Conservation (phyloP, 2,797 vertebrate genomes). For the Dallia pectoralis region DNA sequence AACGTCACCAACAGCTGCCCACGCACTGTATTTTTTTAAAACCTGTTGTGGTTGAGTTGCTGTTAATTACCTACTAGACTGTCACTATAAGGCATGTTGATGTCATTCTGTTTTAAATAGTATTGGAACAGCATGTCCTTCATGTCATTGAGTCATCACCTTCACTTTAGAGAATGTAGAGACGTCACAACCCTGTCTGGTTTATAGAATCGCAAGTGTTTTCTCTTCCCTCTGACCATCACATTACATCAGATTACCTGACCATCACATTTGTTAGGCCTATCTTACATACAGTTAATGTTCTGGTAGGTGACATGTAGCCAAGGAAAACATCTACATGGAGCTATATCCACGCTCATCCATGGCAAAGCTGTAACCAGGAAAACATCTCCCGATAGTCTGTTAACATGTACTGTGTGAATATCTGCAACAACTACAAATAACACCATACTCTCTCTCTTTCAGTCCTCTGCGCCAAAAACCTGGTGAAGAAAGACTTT, state of each 20-base stretch:
- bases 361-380: constrained; percentile 18
- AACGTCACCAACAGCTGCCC: neutral
- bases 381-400: constrained; percentile 20
- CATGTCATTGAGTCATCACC: neutral
- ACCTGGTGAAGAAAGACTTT: constrained; percentile 99
- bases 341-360: constrained; percentile 1
- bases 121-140: neutral
- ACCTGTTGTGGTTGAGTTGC: neutral
- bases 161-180: neutral
- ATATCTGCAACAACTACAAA: neutral
- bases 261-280: neutral
- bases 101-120: neutral
- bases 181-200: neutral
- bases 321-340: neutral
- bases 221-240: neutral
- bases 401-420: constrained; percentile 9
- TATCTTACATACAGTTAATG: neutral
- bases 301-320: neutral
- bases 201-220: neutral
- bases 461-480: constrained; percentile 97
- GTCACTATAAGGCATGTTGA: neutral
- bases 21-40: neutral
- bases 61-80: neutral
- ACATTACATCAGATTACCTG: neutral
- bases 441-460: constrained; percentile 24